Conservation (phyloP, 1,140 invertebrate genomes). For the Macrobrachium rosenbergii region DNA sequence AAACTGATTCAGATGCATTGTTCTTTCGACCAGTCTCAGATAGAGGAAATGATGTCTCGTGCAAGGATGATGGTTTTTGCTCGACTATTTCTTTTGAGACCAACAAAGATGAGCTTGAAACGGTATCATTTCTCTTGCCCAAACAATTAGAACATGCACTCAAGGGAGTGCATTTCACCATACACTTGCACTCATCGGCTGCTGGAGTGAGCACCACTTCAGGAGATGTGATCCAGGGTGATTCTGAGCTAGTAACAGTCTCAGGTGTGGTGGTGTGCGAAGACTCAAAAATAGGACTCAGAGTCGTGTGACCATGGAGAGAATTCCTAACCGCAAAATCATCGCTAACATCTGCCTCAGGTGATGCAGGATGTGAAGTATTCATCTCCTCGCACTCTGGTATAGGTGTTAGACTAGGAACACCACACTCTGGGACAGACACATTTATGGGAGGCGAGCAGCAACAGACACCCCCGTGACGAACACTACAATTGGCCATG, state of each 20-base stretch:
- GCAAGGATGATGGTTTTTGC: no score
- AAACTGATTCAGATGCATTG: no score
- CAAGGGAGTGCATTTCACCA: not conserved
- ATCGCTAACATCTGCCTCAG: slow-evolving; percentile 10
- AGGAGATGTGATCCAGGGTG: not conserved
- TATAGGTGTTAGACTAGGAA: slow-evolving; percentile 45
- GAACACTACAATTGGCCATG: slow-evolving; percentile 4
- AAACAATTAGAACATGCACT: not conserved
- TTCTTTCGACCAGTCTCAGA: no score
- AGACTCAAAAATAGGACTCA: no score
- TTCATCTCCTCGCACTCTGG: slow-evolving; percentile 39
- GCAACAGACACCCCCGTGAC: slow-evolving; percentile 24
- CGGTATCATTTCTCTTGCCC: no score
- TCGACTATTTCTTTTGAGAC: no score
- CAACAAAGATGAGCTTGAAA: no score
- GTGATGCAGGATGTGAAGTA: not conserved
- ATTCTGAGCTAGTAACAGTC: not conserved
- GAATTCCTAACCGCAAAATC: not conserved
- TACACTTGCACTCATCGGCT: not conserved
- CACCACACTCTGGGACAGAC: slow-evolving; percentile 23
- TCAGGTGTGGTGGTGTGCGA: not conserved
- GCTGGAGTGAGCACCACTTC: not conserved
- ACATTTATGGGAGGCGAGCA: slow-evolving; percentile 13
- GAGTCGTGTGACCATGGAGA: not conserved
- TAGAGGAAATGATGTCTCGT: no score